These are phyloP conservation scores for Meganola albula DNA, from an alignment of 2,888 invertebrate genomes.

Conservation along the genomic window DNA sequence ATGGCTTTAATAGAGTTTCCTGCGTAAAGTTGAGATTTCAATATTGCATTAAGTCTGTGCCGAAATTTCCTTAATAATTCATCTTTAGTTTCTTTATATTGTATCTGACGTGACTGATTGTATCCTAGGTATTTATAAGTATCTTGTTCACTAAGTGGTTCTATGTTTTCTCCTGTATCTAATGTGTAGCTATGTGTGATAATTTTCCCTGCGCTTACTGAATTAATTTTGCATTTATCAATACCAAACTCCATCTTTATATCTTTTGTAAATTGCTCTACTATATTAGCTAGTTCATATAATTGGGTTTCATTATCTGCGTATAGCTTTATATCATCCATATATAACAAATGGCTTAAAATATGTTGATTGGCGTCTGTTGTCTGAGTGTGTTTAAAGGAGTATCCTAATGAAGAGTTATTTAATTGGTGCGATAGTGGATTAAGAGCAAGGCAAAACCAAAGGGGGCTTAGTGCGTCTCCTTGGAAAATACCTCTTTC, in stretches of 20 bases:
- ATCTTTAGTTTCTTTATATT: too few relatives aligned
- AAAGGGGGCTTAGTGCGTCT: slow-evolving; percentile 15
- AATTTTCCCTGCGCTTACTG: not conserved
- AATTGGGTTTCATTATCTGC: not conserved
- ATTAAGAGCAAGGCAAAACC: slow-evolving; percentile 6
- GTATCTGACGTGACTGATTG: too few relatives aligned
- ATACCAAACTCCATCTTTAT: slow-evolving; percentile 8
- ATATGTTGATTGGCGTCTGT: not conserved
- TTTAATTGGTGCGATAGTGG: slow-evolving; percentile 4
- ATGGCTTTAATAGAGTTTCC: too few relatives aligned
- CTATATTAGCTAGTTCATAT: slow-evolving; percentile 6
- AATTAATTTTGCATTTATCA: slow-evolving; percentile 8
- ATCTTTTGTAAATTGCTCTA: slow-evolving; percentile 7
- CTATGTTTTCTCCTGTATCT: too few relatives aligned
- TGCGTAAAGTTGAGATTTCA: too few relatives aligned
- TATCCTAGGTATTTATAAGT: too few relatives aligned
- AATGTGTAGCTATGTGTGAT: too few relatives aligned
- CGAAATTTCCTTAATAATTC: too few relatives aligned
- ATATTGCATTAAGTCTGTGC: too few relatives aligned
- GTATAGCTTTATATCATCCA: slow-evolving; percentile 2
- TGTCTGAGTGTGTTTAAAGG: too few relatives aligned
- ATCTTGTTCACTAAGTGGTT: too few relatives aligned
- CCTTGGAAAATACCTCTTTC: slow-evolving; percentile 21
- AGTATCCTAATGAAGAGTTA: not conserved
- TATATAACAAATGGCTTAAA: slow-evolving; percentile 5